Evolutionary conservation across 2,113 vertebrate genomes (phyloP).

Genomic region (Mirza zaza): DNA sequence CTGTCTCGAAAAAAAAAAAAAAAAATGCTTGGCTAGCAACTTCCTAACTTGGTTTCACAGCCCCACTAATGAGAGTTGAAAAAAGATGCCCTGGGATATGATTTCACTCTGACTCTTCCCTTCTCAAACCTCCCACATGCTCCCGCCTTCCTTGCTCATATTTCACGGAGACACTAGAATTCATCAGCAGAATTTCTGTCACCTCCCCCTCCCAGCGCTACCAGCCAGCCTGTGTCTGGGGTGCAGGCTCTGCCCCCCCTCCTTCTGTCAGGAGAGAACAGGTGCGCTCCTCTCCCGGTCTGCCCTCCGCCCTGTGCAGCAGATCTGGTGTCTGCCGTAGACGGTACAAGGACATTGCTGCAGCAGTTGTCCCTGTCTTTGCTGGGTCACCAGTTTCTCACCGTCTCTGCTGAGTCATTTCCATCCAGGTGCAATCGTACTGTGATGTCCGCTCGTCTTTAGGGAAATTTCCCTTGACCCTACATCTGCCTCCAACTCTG

Average conservation of each 20-base stretch:
- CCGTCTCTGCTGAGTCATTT: neutral
- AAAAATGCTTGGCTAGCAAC: no score
- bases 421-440: neutral
- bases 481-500: neutral
- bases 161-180: neutral
- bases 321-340: neutral
- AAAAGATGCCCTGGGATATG: neutral
- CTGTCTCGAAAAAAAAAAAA: no score
- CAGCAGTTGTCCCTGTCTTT: neutral
- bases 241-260: neutral
- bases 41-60: neutral
- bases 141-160: neutral
- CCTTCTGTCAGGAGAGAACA: no score
- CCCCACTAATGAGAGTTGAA: neutral
- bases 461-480: neutral
- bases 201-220: neutral
- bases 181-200: neutral
- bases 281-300: neutral
- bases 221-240: neutral
- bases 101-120: neutral
- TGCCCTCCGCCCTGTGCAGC: accelerated
- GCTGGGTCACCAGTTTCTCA: neutral
- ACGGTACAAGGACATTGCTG: neutral
- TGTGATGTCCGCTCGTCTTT: neutral
- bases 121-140: neutral